Conservation (phyloP, 2,797 vertebrate genomes). For the Scarus forsteni region DNA sequence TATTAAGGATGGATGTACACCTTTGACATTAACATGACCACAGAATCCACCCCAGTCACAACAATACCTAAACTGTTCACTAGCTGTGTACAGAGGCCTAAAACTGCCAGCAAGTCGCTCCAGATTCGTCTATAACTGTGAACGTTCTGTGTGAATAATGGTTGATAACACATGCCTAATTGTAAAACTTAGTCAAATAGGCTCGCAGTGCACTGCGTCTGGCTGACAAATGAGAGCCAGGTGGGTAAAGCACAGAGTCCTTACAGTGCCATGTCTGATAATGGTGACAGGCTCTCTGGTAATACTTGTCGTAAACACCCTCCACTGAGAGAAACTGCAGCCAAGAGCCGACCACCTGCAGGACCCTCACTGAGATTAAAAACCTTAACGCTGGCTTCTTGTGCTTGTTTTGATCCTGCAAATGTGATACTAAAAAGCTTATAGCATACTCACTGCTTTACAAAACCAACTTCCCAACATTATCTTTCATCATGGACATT, state of each 20-base stretch:
- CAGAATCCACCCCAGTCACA: too few relatives aligned
- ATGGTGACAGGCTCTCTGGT: conserved; percentile 75
- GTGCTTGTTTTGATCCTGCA: not conserved
- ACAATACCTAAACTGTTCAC: too few relatives aligned
- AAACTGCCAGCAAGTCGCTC: too few relatives aligned
- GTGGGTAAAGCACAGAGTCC: conserved; percentile 65
- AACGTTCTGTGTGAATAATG: conserved; percentile 11
- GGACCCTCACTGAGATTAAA: not conserved
- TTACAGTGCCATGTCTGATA: conserved; percentile 73
- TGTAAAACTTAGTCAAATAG: conserved; percentile 25
- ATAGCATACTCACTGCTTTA: not conserved
- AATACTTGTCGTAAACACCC: conserved; percentile 73
- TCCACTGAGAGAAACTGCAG: conserved; percentile 43
- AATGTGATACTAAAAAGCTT: not conserved
- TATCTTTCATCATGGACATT: too few relatives aligned
- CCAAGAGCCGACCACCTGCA: conserved; percentile 38
- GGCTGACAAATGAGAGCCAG: conserved; percentile 75
- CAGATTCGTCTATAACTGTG: not conserved
- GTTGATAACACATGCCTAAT: conserved; percentile 14
- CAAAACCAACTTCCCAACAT: not conserved
- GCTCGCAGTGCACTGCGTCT: conserved; percentile 41
- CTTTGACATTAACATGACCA: too few relatives aligned
- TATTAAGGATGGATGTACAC: too few relatives aligned
- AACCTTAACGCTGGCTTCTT: not conserved
- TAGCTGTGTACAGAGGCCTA: too few relatives aligned